Evolutionary conservation across 2,888 invertebrate species (phyloP).

Genomic region (Ornithoptera priamus): DNA sequence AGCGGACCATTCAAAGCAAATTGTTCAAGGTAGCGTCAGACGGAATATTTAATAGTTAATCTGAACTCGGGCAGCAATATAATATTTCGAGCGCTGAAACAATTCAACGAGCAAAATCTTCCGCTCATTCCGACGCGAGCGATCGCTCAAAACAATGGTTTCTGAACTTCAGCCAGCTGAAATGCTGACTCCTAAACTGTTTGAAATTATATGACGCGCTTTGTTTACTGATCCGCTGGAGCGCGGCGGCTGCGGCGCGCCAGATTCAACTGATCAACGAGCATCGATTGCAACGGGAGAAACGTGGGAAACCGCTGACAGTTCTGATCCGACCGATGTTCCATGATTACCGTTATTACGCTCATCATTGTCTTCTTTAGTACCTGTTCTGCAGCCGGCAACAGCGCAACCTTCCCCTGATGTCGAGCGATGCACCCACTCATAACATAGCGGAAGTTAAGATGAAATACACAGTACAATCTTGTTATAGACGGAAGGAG

Average conservation of each 20-base stretch:
- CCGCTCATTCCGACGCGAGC: slow-evolving; percentile 8
- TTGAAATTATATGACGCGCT: slow-evolving; percentile 9
- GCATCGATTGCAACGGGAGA: too few relatives aligned
- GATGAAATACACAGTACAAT: too few relatives aligned
- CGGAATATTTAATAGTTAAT: slow-evolving; percentile 3
- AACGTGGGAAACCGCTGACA: too few relatives aligned
- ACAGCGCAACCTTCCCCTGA: too few relatives aligned
- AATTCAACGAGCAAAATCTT: slow-evolving; percentile 2
- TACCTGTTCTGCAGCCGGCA: too few relatives aligned
- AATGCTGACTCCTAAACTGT: slow-evolving; percentile 14
- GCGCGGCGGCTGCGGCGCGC: neutral
- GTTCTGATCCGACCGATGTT: too few relatives aligned
- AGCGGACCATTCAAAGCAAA: too few relatives aligned
- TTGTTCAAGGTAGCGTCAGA: neutral
- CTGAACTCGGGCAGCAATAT: slow-evolving; percentile 3
- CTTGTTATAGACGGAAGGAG: too few relatives aligned
- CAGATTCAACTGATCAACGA: neutral
- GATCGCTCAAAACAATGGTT: slow-evolving; percentile 18
- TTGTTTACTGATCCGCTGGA: slow-evolving; percentile 12
- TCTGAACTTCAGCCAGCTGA: slow-evolving; percentile 1
- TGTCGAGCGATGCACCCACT: too few relatives aligned
- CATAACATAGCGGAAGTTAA: too few relatives aligned
- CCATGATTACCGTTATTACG: too few relatives aligned
- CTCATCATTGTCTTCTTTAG: too few relatives aligned
- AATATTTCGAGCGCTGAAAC: slow-evolving; percentile 7